Evolutionary conservation across 2,113 vertebrate species (phyloP).

Genomic region (Eurypyga helias): DNA sequence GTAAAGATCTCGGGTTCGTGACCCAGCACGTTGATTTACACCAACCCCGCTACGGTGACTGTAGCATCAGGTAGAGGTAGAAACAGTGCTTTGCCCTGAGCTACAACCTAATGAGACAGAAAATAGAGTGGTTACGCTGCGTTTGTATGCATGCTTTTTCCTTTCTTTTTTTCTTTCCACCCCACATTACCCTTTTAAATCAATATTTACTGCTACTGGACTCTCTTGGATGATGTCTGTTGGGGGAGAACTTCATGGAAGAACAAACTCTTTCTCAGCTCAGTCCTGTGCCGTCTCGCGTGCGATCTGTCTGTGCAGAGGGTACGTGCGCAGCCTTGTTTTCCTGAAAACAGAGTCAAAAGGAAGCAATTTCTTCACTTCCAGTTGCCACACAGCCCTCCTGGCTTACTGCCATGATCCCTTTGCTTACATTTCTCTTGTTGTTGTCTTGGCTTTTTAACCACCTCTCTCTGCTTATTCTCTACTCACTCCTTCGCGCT

Average conservation of each 20-base stretch:
- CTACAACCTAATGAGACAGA: not conserved
- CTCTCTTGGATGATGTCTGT: not conserved
- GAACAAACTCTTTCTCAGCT: not conserved
- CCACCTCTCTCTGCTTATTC: not conserved
- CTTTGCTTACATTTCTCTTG: not conserved
- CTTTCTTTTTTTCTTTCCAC: not conserved
- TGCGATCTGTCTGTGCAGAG: not conserved
- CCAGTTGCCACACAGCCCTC: not conserved
- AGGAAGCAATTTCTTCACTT: not conserved
- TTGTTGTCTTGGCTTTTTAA: not conserved
- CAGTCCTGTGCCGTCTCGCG: accelerated
- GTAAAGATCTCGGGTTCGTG: not conserved
- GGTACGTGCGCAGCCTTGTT: not conserved
- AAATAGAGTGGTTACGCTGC: not conserved
- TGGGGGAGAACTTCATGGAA: not conserved
- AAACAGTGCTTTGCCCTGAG: not conserved
- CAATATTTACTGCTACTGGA: not conserved
- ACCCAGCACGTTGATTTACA: not conserved
- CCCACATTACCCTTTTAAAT: not conserved
- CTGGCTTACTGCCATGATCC: not conserved
- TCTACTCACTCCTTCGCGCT: not conserved
- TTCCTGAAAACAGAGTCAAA: not conserved
- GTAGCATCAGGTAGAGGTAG: not conserved
- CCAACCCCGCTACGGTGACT: not conserved
- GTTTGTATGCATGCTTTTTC: not conserved